Base-by-base conservation (phyloP, 2,113 vertebrate genomes). In the Corvus moneduloides region DNA sequence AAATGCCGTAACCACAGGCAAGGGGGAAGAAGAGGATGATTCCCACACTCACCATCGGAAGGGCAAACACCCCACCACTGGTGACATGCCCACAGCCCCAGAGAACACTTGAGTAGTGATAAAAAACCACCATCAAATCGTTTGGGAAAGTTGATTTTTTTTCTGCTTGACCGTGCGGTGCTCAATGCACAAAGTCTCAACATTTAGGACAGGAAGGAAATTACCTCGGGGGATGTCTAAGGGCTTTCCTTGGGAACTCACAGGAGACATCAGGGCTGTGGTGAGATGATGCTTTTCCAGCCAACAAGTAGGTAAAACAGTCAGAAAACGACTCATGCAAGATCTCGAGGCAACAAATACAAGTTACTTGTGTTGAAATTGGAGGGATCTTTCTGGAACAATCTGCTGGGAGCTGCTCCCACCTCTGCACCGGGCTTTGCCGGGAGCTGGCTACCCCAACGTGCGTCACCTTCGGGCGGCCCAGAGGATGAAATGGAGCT, bases 1-100 rank as follows among this genome's bases (percentile, higher is more conserved):
- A 99, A 72, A 98, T 62, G 0, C 98, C 95, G 0, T 95, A 85
- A 35, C 92, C 96, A 55, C 98, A 99, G 85, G 93, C 27, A 0
- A 77, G 94, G 72, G 68, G 86, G 94, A 63, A 32, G 27, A 63
- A 32, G 27, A 73, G 58, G 21, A 35, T 5, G 12, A 64, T 12
- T 26, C 43, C 43, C 7, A 37, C 44, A 37, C 13, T 11, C 39
- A 5, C 0, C 4, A 12, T 4, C 7, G 1, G n/a, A 32, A 35
- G 21, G 0, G 6, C 5, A 27, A 64, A 52, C 7, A 11, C 35
- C 37, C 12, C 0, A 3, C 7, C 58, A 1, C 37, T 24, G 33
- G 16, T 2, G 6, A 21, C 5, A 8, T 6, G 24, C 62, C 81
- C 48, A 33, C 33, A 35, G n/a, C 30, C 24, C 55, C 9, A 11